phyloP scores from a whole-genome alignment of 2,797 vertebrate species.

The Euphonia xanthogaster region DNA sequence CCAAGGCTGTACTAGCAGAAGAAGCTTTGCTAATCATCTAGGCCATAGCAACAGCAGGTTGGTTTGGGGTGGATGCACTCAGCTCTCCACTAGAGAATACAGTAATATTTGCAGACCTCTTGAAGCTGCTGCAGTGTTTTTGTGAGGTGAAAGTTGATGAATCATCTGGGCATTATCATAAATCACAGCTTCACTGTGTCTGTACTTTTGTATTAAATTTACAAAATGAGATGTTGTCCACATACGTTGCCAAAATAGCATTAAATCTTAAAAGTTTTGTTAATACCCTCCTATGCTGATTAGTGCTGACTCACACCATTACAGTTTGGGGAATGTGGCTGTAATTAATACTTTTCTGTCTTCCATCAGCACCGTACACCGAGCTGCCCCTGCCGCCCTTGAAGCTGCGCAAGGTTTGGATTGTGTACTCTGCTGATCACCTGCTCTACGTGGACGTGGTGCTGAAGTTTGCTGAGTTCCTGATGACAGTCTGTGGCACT shows the following conservation, averaged over 20 bases:
- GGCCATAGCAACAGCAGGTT: background rate
- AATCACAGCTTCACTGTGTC: background rate
- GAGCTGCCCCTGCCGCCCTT: conserved; percentile 38
- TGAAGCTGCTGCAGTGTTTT: background rate
- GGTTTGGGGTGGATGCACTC: background rate
- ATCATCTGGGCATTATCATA: background rate
- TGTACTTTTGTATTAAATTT: background rate
- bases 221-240: background rate
- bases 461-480: conserved; percentile 89
- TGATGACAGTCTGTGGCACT: conserved; percentile 86
- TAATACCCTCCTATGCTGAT: background rate
- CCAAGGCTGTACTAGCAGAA: background rate
- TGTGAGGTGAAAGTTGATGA: background rate
- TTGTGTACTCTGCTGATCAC: conserved; percentile 95
- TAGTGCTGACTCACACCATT: background rate
- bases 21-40: background rate
- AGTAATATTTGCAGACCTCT: background rate
- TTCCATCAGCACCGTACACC: background rate
- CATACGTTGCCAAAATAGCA: background rate
- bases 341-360: background rate
- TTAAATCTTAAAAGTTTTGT: background rate
- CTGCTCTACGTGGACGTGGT: conserved; percentile 87
- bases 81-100: background rate
- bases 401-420: conserved; percentile 81
- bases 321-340: background rate